These are phyloP conservation scores for Sebastolobus alascanus DNA, from an alignment of 2,797 vertebrate species.

Conservation along the genomic window DNA sequence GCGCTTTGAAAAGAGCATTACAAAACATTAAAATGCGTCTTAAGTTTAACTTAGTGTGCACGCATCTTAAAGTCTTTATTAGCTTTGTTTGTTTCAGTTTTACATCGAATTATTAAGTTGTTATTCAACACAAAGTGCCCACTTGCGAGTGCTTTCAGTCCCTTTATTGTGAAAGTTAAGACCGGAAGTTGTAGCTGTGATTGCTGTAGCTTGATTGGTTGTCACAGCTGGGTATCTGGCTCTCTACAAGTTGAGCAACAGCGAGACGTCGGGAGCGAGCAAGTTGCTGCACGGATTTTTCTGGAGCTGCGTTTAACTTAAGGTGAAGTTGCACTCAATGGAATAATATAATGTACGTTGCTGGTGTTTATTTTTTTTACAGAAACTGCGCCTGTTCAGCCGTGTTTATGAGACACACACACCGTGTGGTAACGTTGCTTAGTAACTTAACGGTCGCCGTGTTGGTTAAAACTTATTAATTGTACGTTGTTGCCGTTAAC, in stretches of 20 bases:
- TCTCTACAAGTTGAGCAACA: conserved; percentile 72
- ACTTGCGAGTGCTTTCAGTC: background rate
- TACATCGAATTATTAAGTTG: background rate
- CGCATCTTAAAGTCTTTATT: accelerated
- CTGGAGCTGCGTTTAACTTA: conserved; percentile 57
- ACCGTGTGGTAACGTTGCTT: background rate
- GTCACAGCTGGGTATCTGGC: conserved; percentile 65
- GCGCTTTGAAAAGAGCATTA: background rate
- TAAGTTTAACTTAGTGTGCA: accelerated
- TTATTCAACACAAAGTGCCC: accelerated
- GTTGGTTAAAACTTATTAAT: conserved; percentile 56
- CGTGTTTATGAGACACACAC: background rate
- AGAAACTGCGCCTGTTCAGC: accelerated
- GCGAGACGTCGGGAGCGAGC: conserved; percentile 58
- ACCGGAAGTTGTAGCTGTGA: background rate
- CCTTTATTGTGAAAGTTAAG: conserved; percentile 12
- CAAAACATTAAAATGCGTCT: background rate
- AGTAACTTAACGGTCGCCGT: conserved; percentile 13
- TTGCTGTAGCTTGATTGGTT: background rate
- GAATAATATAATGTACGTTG: background rate
- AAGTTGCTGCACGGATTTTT: conserved; percentile 67
- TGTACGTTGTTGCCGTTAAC: conserved; percentile 14
- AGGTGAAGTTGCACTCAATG: conserved; percentile 62
- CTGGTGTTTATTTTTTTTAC: too few relatives aligned
- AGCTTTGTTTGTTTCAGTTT: accelerated